Base-by-base conservation (phyloP, 2,113 vertebrate genomes). In the Microtus richardsoni region DNA sequence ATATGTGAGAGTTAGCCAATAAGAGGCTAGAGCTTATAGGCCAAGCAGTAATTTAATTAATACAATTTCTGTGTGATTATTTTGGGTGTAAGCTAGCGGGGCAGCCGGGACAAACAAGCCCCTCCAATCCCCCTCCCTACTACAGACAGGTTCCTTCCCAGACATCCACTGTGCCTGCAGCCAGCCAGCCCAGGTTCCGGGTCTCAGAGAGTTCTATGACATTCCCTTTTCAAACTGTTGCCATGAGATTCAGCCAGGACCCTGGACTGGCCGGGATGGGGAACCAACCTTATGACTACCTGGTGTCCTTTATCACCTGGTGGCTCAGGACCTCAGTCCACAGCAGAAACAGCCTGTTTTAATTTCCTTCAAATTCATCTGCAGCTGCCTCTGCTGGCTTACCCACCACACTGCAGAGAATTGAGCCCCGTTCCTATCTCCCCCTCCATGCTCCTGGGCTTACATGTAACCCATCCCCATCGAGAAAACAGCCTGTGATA, bases 101-200 rank as follows among this genome's bases (percentile, higher is more conserved):
- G 4, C 0, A 0, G 54, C 54, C 0, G 16, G 54, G 4, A 54
- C 54, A 54, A 54, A 54, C 54, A 54, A 54, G 54, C 16, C 16
- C 16, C 54, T 14, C 54, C 54, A 14, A 52, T 14, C 54, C 16
- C 16, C 1, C 54, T 54, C 54, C 54, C 16, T 54, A 54, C 54
- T 54, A 54, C 16, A 17, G 54, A 54, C 16, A 6, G 17, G 54
- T 0, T 28, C 12, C 60, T 33, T 44, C 10, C 64, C 2, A 2
- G 54, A 44, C 30, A 19, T 1, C 2, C 6, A 22, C 2, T 1
- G 5, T 2, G 0, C 12, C 84, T n/a, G 66, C 44, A 0, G 0
- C 12, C 13, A 1, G 9, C 5, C 73, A 58, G 39, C 58, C 11
- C 0, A 70, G 26, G 19, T 11, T 4, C 44, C 1, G 6, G 4